A percentile compares a stretch with the other conserved stretches of the same genome.
phyloP scores from a whole-genome alignment of 92 coral and sea anemone species.

The Virgularia gustaviana region DNA sequence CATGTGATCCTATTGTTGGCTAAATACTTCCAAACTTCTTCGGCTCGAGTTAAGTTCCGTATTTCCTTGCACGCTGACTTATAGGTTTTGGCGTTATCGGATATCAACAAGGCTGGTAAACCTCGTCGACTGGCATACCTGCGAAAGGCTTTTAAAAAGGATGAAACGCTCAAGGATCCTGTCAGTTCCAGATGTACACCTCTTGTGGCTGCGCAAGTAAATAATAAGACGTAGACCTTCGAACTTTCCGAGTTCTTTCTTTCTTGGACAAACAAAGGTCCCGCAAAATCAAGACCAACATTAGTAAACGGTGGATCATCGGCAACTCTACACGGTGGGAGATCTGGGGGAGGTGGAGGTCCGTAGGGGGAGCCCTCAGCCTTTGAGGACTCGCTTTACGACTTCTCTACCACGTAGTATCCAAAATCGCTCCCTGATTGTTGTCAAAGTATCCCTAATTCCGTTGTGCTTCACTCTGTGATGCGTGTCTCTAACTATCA shows the following conservation, averaged over 20 bases:
- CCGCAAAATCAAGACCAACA: conserved; percentile 46
- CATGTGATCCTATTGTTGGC: conserved; percentile 41
- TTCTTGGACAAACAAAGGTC: conserved; percentile 48
- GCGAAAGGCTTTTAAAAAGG: conserved; percentile 6
- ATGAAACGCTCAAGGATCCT: conserved; percentile 17
- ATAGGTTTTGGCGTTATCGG: conserved; percentile 50
- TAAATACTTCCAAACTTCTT: conserved; percentile 15
- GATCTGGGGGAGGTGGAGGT: conserved; percentile 33
- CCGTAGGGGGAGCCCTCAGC: conserved; percentile 41
- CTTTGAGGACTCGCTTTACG: conserved; percentile 43
- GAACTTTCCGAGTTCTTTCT: too few relatives aligned
- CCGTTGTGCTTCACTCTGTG: conserved; percentile 47
- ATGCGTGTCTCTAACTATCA: conserved; percentile 37
- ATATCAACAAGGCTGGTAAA: conserved; percentile 32
- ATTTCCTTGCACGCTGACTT: conserved; percentile 37
- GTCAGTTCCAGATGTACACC: conserved; percentile 47
- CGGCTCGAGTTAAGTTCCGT: conserved; percentile 21
- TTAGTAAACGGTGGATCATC: conserved; percentile 53
- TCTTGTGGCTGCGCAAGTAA: conserved; percentile 50
- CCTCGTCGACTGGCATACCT: conserved; percentile 15
- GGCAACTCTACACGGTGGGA: conserved; percentile 33
- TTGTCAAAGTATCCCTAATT: conserved; percentile 45
- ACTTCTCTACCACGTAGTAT: conserved; percentile 50
- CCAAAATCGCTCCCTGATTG: conserved; percentile 57
- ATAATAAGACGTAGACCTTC: conserved; percentile 35